Conservation (phyloP, 2,797 vertebrate genomes). For the Microhierax caerulescens region DNA sequence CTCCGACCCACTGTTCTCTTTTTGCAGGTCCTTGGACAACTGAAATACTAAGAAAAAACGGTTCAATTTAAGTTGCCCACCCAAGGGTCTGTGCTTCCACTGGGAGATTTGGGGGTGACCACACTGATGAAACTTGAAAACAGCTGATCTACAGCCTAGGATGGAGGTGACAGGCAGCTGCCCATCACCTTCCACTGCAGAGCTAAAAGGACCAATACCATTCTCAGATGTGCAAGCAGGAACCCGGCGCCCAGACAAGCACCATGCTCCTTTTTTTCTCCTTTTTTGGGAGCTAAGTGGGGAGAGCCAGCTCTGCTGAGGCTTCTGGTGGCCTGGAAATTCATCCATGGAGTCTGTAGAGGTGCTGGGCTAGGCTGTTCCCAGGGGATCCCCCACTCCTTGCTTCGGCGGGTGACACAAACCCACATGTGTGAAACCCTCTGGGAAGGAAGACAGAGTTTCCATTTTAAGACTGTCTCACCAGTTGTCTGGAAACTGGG, state of each 20-base stretch:
- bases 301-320: neutral
- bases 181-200: neutral
- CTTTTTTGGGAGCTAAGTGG: neutral
- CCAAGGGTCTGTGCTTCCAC: neutral
- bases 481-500: slow-evolving; percentile 25
- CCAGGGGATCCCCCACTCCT: neutral
- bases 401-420: accelerated
- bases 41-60: neutral
- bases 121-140: neutral
- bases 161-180: neutral
- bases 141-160: neutral
- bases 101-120: neutral
- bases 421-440: neutral
- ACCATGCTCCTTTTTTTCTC: neutral
- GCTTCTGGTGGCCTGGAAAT: neutral
- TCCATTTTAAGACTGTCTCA: neutral
- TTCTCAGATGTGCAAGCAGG: neutral
- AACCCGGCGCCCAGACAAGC: neutral
- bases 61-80: neutral
- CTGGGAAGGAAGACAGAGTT: neutral
- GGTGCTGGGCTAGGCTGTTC: neutral
- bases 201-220: neutral
- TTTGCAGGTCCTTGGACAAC: neutral
- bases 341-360: neutral
- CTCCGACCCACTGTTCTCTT: neutral